Percentiles rank a stretch among this genome's conserved stretches.
phyloP scores from a whole-genome alignment of 2,113 vertebrate species.

The Ciconia stormi region DNA sequence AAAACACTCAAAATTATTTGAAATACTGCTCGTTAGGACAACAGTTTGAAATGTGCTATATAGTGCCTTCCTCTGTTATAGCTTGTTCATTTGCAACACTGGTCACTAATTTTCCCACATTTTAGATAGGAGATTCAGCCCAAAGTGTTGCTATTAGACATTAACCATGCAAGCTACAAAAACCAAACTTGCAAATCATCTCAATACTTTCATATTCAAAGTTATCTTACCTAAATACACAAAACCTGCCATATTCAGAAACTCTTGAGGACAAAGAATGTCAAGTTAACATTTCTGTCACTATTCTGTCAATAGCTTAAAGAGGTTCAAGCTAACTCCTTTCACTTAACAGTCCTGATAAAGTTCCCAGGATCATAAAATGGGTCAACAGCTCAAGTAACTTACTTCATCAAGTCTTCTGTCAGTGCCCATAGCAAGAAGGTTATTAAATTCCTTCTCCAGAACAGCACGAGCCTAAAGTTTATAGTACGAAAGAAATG shows the following conservation, averaged over 20 bases:
- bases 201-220: background rate
- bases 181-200: background rate
- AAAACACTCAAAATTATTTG: background rate
- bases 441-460: conserved; percentile 91
- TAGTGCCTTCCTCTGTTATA: background rate
- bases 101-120: background rate
- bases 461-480: conserved; percentile 88
- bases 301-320: background rate
- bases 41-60: background rate
- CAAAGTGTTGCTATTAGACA: background rate
- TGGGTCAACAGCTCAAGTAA: background rate
- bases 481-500: background rate
- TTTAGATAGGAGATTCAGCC: background rate
- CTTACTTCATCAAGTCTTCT: conserved; percentile 91
- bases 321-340: background rate
- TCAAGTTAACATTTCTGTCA: background rate
- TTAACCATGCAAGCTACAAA: background rate
- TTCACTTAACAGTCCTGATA: background rate
- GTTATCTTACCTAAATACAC: background rate
- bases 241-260: background rate
- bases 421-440: conserved; percentile 89
- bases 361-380: background rate
- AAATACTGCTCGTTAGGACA: background rate
- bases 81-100: background rate
- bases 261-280: background rate